Conservation (phyloP, 2,888 invertebrate genomes). For the Thera obeliscata region DNA sequence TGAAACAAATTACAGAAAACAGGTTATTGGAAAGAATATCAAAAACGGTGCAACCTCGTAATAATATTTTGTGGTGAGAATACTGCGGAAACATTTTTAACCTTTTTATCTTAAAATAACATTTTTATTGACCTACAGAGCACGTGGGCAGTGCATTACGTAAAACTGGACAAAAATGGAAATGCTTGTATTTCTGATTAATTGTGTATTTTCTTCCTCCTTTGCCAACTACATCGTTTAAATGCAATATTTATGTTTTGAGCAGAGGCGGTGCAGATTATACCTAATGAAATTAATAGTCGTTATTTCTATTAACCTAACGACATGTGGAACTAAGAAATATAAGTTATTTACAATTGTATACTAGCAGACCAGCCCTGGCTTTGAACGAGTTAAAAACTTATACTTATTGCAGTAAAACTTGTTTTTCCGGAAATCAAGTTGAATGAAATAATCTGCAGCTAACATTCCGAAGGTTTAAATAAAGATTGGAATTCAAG, state of each 20-base stretch:
- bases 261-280: conserved; percentile 41
- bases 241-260: conserved; percentile 64
- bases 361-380: background rate
- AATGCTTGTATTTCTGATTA: conserved; percentile 17
- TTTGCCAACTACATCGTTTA: conserved; percentile 42
- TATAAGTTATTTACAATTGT: background rate
- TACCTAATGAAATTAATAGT: conserved; percentile 37
- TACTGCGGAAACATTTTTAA: background rate
- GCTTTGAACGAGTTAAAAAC: background rate
- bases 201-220: conserved; percentile 43
- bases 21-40: background rate
- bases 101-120: conserved; percentile 8
- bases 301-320: conserved; percentile 57
- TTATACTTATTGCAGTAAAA: background rate
- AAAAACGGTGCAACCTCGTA: background rate
- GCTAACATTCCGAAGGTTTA: no score
- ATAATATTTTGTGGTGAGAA: background rate
- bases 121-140: conserved; percentile 10
- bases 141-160: conserved; percentile 15
- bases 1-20: no score
- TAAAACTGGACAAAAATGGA: conserved; percentile 20
- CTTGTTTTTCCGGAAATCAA: background rate
- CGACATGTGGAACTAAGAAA: conserved; percentile 45
- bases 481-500: no score
- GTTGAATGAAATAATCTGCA: no score